Percentiles rank a stretch among this genome's conserved stretches.
Evolutionary conservation across 1,140 invertebrate species (phyloP).

Genomic region (Sarcophaga bullata): DNA sequence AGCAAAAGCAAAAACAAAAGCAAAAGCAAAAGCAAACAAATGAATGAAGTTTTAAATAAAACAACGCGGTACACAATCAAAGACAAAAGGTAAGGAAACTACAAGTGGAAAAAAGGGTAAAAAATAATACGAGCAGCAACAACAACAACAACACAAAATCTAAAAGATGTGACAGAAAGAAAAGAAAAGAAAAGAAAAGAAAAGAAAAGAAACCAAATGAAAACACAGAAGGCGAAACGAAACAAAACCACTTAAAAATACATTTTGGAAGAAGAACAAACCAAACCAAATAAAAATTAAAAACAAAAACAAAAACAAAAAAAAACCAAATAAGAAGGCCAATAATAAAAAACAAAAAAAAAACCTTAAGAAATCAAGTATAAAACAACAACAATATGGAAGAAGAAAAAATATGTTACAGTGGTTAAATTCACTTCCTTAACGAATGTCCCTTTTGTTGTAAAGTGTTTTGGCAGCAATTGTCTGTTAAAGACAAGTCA

Average conservation of each 20-base stretch:
- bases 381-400: background rate
- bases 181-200: background rate
- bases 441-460: too few relatives aligned
- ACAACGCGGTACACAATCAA: too few relatives aligned
- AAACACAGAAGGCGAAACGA: background rate
- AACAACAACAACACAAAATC: background rate
- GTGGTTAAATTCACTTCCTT: constrained; percentile 23
- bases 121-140: background rate
- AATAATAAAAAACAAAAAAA: background rate
- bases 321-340: background rate
- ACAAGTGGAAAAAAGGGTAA: background rate
- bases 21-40: background rate
- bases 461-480: too few relatives aligned
- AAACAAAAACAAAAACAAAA: background rate
- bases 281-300: background rate
- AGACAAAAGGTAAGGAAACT: too few relatives aligned
- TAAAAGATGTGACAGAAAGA: background rate
- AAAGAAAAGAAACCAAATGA: background rate
- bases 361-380: background rate
- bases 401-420: background rate
- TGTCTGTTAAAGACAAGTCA: too few relatives aligned
- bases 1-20: background rate
- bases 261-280: background rate
- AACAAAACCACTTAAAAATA: constrained; percentile 16
- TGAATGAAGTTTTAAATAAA: background rate